Percentiles rank a stretch among this genome's conserved stretches.
These are phyloP conservation scores for Manis pentadactyla DNA, from an alignment of 2,797 vertebrate genomes.

Conservation along the genomic window DNA sequence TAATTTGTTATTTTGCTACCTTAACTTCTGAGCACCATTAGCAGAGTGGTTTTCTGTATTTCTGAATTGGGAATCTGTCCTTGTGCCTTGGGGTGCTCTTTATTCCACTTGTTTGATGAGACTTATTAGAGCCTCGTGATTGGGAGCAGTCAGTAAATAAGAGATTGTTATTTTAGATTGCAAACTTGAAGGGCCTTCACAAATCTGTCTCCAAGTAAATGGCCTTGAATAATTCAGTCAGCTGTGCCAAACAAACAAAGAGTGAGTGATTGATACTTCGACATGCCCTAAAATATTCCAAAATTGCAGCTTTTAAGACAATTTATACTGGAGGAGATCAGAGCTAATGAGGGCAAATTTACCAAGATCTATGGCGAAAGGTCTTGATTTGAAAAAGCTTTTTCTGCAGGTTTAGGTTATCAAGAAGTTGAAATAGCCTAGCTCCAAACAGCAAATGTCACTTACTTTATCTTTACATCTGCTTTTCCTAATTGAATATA, in stretches of 20 bases:
- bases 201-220: slow-evolving; percentile 77
- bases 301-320: slow-evolving; percentile 77
- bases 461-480: slow-evolving; percentile 84
- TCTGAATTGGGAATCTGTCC: slow-evolving; percentile 53
- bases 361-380: slow-evolving; percentile 72
- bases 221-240: slow-evolving; percentile 82
- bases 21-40: not conserved
- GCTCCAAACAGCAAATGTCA: slow-evolving; percentile 79
- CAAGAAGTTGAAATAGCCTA: slow-evolving; percentile 75
- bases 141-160: slow-evolving; percentile 75
- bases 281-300: slow-evolving; percentile 71
- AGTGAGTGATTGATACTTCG: slow-evolving; percentile 81
- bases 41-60: not conserved
- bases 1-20: slow-evolving; percentile 41
- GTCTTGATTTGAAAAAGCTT: slow-evolving; percentile 70
- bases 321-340: slow-evolving; percentile 62
- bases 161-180: slow-evolving; percentile 72
- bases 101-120: slow-evolving; percentile 75
- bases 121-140: slow-evolving; percentile 82
- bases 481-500: slow-evolving; percentile 89
- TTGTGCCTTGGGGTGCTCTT: slow-evolving; percentile 52
- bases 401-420: slow-evolving; percentile 79
- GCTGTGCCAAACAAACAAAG: slow-evolving; percentile 79
- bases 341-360: slow-evolving; percentile 79
- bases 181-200: slow-evolving; percentile 71